Conservation (phyloP, 2,113 vertebrate species). For the Onychostoma macrolepis region DNA sequence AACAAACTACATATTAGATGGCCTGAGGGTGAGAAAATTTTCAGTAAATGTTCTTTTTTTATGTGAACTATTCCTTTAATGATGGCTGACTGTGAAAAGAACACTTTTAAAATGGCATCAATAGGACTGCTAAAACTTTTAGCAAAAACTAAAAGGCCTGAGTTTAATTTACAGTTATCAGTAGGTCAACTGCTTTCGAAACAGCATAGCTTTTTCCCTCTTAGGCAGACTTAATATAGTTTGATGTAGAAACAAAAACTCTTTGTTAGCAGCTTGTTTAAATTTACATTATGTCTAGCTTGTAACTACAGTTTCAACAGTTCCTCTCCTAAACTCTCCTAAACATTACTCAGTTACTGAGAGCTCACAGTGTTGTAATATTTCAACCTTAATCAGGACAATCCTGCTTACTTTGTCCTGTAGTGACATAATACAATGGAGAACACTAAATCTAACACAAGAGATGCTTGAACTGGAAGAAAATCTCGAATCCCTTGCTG, state of each 20-base stretch:
- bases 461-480: neutral
- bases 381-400: conserved; percentile 1
- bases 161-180: too few relatives aligned
- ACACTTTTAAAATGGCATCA: neutral
- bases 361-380: neutral
- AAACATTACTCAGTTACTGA: conserved; percentile 4
- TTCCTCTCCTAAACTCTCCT: conserved; percentile 1
- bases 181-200: neutral
- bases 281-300: neutral
- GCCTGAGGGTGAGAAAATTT: neutral
- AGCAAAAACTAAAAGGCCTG: too few relatives aligned
- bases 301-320: neutral
- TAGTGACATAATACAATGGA: neutral
- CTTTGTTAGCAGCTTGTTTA: neutral
- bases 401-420: conserved; percentile 9
- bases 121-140: neutral
- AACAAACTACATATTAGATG: neutral
- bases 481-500: conserved; percentile 7
- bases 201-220: neutral
- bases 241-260: neutral
- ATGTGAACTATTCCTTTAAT: neutral
- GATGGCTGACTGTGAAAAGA: neutral
- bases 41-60: neutral
- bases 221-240: neutral
- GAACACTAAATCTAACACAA: conserved; percentile 3